Base-by-base conservation (phyloP, 2,797 vertebrate species). In the Chiroxiphia lanceolata region DNA sequence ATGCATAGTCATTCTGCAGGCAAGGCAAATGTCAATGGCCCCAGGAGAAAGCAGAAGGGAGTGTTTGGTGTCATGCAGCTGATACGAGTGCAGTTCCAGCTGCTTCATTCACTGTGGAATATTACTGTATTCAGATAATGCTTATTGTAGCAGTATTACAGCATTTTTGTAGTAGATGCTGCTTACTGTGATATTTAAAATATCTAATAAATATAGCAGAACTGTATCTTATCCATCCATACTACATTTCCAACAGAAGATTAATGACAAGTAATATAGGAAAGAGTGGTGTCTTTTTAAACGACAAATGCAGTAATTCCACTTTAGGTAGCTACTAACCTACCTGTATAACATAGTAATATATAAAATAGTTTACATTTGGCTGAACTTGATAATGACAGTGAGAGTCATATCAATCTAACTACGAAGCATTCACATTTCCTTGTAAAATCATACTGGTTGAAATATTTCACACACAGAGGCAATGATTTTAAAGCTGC, bases 1-100 rank as follows among this genome's bases (percentile, higher is more conserved):
- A 83, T 79, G 83, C 86, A 93, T 1, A 96, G 93, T 87, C 93
- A 93, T 95, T 92, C 70, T 87, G 83, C 82, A 45, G 92, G 70
- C 6, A 3, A 95, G 42, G 75, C 56, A 92, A 94, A 89, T 57
- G 74, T 82, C 78, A 93, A 44, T 0, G 48, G 60, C 70, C 87
- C 56, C 36, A 51, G 33, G 48, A 87, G 75, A 79, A 90, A 92
- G 38, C 63, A 86, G 63, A 82, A 87, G 56, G 34, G 13, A 67
- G 40, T 21, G 25, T 45, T 64, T 74, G 75, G 40, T 51, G 18
- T 38, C 29, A 48, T 48, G 60, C 44, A 71, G 77, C 40, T 65
- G 68, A 76, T 11, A 19, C 0, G 26, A 91, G 18, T 42, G 48
- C 36, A 74, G 64, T 53, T 91, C 47, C 87, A 92, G 82, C 54